A percentile compares a stretch with the other conserved stretches of the same genome.
Evolutionary conservation across 92 coral and sea anemone genomes (phyloP).

Genomic region (Parazoanthus swiftii): DNA sequence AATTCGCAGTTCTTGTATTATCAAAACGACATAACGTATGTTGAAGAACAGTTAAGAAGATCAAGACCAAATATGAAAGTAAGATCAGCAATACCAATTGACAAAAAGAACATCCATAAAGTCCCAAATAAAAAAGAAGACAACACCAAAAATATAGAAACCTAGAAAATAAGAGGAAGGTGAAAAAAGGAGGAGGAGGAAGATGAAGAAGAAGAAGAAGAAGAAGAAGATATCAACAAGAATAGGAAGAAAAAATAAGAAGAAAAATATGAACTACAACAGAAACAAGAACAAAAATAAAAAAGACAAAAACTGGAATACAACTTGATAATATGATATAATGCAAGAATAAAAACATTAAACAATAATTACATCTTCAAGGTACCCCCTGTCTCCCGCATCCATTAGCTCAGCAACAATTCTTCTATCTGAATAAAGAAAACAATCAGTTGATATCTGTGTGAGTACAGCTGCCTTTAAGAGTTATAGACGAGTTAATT

Average conservation of each 20-base stretch:
- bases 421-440: slow-evolving; percentile 11
- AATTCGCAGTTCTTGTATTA: too few relatives aligned
- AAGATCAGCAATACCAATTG: neutral
- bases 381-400: slow-evolving; percentile 39
- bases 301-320: too few relatives aligned
- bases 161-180: neutral
- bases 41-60: too few relatives aligned
- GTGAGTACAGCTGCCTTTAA: neutral
- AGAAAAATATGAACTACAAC: neutral
- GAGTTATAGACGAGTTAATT: too few relatives aligned
- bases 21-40: too few relatives aligned
- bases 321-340: too few relatives aligned
- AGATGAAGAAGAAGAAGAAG: neutral
- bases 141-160: neutral
- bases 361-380: slow-evolving; percentile 16
- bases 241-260: neutral
- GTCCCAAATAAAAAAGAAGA: neutral
- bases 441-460: neutral
- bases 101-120: neutral
- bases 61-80: neutral
- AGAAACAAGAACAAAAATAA: neutral
- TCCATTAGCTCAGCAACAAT: slow-evolving; percentile 34
- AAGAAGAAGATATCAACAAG: neutral
- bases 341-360: too few relatives aligned
- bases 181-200: neutral